A percentile compares a stretch with the other conserved stretches of the same genome.
Conservation (phyloP, 2,113 vertebrate species). For the Dipodomys ordii region DNA sequence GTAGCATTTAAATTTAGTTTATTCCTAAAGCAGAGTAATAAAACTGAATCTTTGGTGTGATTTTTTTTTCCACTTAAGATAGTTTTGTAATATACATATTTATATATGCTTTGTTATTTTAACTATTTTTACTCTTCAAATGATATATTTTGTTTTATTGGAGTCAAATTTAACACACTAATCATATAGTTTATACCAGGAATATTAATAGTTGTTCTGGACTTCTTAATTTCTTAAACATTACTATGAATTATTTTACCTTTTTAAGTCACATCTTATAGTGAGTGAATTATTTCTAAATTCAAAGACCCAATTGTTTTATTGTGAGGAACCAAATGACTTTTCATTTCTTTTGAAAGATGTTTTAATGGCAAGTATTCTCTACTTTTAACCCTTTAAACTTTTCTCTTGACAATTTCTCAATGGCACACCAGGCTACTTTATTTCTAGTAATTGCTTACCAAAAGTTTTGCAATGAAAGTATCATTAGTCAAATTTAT, state of each 20-base stretch:
- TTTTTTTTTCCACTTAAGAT: neutral
- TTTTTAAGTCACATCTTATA: slow-evolving; percentile 9
- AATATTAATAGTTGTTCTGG: neutral
- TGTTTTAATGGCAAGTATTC: neutral
- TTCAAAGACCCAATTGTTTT: neutral
- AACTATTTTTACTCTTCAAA: neutral
- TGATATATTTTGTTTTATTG: slow-evolving; percentile 21
- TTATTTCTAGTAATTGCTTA: slow-evolving; percentile 9
- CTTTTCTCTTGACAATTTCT: slow-evolving; percentile 14
- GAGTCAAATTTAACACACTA: neutral
- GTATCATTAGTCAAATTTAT: slow-evolving; percentile 34
- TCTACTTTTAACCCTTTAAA: neutral
- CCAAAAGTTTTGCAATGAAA: slow-evolving; percentile 4
- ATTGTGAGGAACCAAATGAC: neutral
- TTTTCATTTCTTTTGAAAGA: slow-evolving; percentile 3
- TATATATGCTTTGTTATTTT: neutral
- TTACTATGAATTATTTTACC: slow-evolving; percentile 33
- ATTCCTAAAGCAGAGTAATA: slow-evolving; percentile 15
- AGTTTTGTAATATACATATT: too few relatives aligned
- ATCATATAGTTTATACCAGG: neutral
- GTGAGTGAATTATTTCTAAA: slow-evolving; percentile 5
- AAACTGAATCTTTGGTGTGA: slow-evolving; percentile 24
- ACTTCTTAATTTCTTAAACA: neutral
- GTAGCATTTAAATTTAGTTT: slow-evolving; percentile 34
- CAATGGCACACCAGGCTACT: neutral